These are phyloP conservation scores for Aulostomus chinensis DNA, from an alignment of 2,797 vertebrate species.

Conservation along the genomic window DNA sequence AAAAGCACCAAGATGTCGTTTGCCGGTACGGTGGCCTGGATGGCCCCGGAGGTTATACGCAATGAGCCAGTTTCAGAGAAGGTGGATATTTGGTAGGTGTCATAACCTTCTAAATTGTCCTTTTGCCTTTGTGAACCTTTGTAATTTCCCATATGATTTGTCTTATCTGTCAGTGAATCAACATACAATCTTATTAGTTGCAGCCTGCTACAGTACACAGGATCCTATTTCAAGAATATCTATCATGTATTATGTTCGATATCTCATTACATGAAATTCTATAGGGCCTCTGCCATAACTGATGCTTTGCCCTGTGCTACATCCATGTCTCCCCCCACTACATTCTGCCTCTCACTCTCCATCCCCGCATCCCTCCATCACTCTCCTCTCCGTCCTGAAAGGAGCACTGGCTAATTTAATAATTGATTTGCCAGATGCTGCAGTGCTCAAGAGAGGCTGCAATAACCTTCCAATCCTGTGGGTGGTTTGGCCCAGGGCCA, in stretches of 20 bases:
- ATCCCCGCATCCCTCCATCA: constrained; percentile 60
- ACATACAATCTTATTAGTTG: constrained; percentile 56
- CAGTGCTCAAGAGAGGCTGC: constrained; percentile 78
- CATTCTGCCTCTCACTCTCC: constrained; percentile 29
- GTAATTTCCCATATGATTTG: constrained; percentile 21
- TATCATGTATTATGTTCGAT: constrained; percentile 68
- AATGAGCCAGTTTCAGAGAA: constrained; percentile 98
- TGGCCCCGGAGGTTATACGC: constrained; percentile 97
- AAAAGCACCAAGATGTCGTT: constrained; percentile 99
- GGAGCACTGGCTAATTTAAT: constrained; percentile 80
- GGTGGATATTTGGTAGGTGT: constrained; percentile 94
- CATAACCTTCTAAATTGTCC: constrained; percentile 1
- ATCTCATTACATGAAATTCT: constrained; percentile 79
- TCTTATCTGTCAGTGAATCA: constrained; percentile 51
- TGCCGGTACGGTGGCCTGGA: constrained; percentile 97
- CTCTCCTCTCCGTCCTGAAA: constrained; percentile 70
- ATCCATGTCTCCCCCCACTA: constrained; percentile 28
- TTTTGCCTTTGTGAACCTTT: constrained; percentile 12
- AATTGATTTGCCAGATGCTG: constrained; percentile 84
- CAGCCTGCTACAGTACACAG: constrained; percentile 48
- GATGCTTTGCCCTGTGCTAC: constrained; percentile 65
- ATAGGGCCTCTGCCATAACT: constrained; percentile 66
- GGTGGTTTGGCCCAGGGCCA: constrained; percentile 74
- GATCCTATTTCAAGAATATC: constrained; percentile 71
- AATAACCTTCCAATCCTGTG: constrained; percentile 74